Evolutionary conservation across 2,888 invertebrate genomes (phyloP).

Genomic region (Muschampia plurimacula): DNA sequence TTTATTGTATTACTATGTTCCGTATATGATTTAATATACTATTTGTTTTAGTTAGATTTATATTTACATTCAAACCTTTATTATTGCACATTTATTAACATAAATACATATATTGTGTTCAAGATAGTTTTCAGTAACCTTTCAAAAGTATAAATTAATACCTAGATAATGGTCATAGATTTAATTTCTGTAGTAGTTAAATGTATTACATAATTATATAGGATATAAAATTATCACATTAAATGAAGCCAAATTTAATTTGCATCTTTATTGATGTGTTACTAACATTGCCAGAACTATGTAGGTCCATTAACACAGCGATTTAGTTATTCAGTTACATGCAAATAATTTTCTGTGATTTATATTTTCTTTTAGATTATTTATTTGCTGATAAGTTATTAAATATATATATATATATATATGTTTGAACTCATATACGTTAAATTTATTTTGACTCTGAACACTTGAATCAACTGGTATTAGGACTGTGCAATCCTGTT

Average conservation of each 20-base stretch:
- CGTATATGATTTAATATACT: not conserved
- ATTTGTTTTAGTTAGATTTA: slow-evolving; percentile 8
- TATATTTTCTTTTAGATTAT: slow-evolving; percentile 28
- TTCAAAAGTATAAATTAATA: not conserved
- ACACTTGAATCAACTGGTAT: slow-evolving; percentile 12
- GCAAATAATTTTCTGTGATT: slow-evolving; percentile 27
- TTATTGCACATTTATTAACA: slow-evolving; percentile 3
- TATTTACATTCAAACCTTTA: not conserved
- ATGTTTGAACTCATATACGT: slow-evolving; percentile 15
- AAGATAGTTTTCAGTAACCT: not conserved
- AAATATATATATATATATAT: not conserved
- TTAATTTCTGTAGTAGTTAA: not conserved
- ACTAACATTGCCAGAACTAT: slow-evolving; percentile 11
- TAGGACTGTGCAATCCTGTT: slow-evolving; percentile 22
- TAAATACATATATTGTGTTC: not conserved
- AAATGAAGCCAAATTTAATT: not conserved
- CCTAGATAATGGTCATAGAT: not conserved
- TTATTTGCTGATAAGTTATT: slow-evolving; percentile 27
- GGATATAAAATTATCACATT: not conserved
- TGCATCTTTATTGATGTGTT: not conserved
- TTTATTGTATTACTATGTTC: slow-evolving; percentile 8
- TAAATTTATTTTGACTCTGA: not conserved
- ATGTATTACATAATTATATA: not conserved
- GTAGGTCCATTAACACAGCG: slow-evolving; percentile 28
- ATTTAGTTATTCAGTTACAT: slow-evolving; percentile 17